Conservation (phyloP, 2,797 vertebrate species). For the Rhinatrema bivittatum region DNA sequence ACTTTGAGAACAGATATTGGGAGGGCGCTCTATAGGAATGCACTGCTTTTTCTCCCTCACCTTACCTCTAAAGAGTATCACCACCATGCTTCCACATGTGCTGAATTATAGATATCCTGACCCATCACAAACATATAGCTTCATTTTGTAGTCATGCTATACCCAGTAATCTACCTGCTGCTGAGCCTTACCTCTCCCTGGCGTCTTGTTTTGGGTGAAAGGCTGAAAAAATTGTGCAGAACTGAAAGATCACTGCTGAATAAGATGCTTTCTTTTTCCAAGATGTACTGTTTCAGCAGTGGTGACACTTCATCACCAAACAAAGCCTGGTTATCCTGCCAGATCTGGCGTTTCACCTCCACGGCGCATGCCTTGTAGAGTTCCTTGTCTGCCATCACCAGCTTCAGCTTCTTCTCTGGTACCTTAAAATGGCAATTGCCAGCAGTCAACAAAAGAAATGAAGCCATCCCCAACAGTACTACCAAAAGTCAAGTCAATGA, state of each 20-base stretch:
- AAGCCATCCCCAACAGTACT: not conserved
- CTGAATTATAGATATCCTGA: too few species aligned
- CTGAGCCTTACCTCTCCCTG: slow-evolving; percentile 93
- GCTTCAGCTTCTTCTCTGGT: slow-evolving; percentile 92
- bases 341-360: slow-evolving; percentile 96
- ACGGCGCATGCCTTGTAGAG: slow-evolving; percentile 92
- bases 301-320: slow-evolving; percentile 95
- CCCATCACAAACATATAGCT: too few species aligned
- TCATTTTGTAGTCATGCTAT: too few species aligned
- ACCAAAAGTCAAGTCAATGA: fast-evolving
- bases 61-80: too few species aligned
- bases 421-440: slow-evolving; percentile 59
- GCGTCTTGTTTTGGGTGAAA: slow-evolving; percentile 81
- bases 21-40: too few species aligned
- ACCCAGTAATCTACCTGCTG: too few species aligned
- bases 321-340: slow-evolving; percentile 97
- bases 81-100: too few species aligned
- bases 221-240: slow-evolving; percentile 92
- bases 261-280: slow-evolving; percentile 87
- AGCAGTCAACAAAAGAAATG: not conserved
- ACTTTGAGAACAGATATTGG: too few species aligned
- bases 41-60: too few species aligned
- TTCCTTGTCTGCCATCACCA: slow-evolving; percentile 95
- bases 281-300: slow-evolving; percentile 89
- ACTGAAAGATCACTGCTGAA: slow-evolving; percentile 90